Evolutionary conservation across 2,888 invertebrate genomes (phyloP).

Genomic region (Oscheius onirici): DNA sequence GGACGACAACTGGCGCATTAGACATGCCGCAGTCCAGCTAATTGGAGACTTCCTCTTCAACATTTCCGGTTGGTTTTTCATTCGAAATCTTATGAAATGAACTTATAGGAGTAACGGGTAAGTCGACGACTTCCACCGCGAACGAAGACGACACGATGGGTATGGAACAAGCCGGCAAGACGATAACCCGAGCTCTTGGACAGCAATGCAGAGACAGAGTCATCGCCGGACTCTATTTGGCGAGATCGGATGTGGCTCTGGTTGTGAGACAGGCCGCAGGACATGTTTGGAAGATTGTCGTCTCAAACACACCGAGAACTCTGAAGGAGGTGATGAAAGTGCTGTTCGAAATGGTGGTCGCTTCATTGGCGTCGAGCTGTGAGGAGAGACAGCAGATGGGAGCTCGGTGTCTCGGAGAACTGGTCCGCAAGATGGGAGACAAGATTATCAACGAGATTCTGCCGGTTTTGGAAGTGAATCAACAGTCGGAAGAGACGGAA

Average conservation of each 20-base stretch:
- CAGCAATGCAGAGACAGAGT: slow-evolving; percentile 90
- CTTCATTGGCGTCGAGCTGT: slow-evolving; percentile 93
- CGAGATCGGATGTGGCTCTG: slow-evolving; percentile 91
- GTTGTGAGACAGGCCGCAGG: slow-evolving; percentile 96
- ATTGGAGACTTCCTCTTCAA: slow-evolving; percentile 93
- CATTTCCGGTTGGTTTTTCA: slow-evolving; percentile 81
- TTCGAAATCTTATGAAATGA: neutral
- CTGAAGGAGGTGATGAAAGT: slow-evolving; percentile 93
- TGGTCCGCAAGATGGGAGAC: slow-evolving; percentile 95
- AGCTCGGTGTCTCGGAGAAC: slow-evolving; percentile 92
- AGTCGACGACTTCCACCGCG: slow-evolving; percentile 98
- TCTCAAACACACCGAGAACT: slow-evolving; percentile 95
- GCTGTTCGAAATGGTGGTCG: slow-evolving; percentile 87
- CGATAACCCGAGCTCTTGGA: slow-evolving; percentile 88
- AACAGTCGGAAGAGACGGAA: slow-evolving; percentile 89
- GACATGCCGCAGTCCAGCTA: slow-evolving; percentile 89
- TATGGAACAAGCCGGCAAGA: slow-evolving; percentile 91
- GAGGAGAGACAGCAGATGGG: slow-evolving; percentile 94
- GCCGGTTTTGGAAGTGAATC: slow-evolving; percentile 91
- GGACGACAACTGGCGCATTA: slow-evolving; percentile 97
- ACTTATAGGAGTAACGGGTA: slow-evolving; percentile 83
- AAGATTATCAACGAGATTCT: slow-evolving; percentile 93
- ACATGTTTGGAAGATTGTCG: slow-evolving; percentile 99
- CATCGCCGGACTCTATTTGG: slow-evolving; percentile 93
- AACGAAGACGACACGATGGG: slow-evolving; percentile 98